A percentile compares a stretch with the other conserved stretches of the same genome.
Conservation (phyloP, 2,113 vertebrate species). For the Orycteropus afer region DNA sequence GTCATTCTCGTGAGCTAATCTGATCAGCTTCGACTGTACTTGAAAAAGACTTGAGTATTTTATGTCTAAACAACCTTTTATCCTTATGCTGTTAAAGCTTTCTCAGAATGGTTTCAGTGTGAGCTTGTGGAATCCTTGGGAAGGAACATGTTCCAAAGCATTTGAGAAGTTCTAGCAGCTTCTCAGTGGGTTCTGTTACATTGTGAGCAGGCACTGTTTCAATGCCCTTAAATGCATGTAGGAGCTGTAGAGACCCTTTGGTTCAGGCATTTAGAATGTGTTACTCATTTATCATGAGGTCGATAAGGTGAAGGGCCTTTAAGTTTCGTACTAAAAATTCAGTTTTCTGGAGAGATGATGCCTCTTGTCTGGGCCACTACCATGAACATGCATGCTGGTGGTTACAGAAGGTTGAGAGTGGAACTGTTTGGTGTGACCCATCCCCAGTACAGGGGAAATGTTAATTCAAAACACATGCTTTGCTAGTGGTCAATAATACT, state of each 20-base stretch:
- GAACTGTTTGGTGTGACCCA: neutral
- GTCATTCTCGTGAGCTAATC: constrained; percentile 78
- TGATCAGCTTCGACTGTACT: constrained; percentile 69
- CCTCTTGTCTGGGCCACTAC: neutral
- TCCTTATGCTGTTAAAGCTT: constrained; percentile 33
- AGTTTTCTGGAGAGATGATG: neutral
- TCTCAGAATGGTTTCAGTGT: constrained; percentile 35
- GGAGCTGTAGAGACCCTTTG: neutral
- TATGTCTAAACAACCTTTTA: constrained; percentile 60
- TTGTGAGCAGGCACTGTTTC: neutral
- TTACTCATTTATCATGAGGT: neutral
- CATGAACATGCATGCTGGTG: too few relatives aligned
- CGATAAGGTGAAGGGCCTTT: neutral
- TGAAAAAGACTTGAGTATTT: constrained; percentile 65
- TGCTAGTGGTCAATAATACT: neutral
- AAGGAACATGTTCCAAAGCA: constrained; percentile 15
- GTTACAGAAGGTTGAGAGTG: neutral
- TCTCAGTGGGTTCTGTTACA: neutral
- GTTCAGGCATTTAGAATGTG: neutral
- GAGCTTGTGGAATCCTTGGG: constrained; percentile 4
- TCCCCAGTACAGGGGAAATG: neutral
- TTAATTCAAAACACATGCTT: neutral
- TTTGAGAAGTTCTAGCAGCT: neutral
- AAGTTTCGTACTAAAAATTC: neutral
- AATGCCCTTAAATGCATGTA: neutral